Percentiles rank a stretch among this genome's conserved stretches.
Conservation (phyloP, 2,888 invertebrate species). For the Dinocampus coccinellae region DNA sequence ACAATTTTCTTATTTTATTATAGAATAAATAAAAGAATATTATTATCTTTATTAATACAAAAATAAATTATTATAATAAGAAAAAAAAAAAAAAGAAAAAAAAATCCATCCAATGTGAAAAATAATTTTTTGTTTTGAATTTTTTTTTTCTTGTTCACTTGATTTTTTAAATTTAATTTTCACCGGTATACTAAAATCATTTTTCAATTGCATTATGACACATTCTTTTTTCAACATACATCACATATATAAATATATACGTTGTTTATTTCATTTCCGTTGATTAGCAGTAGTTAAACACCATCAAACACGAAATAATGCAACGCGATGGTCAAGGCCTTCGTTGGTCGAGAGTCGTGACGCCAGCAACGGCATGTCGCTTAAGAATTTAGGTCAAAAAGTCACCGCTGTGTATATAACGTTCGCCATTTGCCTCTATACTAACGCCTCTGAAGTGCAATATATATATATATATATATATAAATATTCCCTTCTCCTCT, state of each 20-base stretch:
- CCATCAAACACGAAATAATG: constrained; percentile 17
- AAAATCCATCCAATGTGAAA: no score
- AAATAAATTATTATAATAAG: no score
- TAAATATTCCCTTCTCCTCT: constrained; percentile 16
- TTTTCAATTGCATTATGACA: neutral
- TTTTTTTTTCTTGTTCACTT: neutral
- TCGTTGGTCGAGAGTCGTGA: constrained; percentile 48
- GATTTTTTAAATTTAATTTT: neutral
- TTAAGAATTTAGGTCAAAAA: constrained; percentile 68
- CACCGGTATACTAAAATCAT: neutral
- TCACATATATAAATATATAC: neutral
- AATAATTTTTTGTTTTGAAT: no score
- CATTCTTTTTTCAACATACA: neutral
- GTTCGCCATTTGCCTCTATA: constrained; percentile 50
- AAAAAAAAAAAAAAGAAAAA: no score
- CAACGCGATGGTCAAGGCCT: constrained; percentile 64
- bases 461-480: constrained; percentile 20
- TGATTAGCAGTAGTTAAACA: constrained; percentile 6
- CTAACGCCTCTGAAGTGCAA: constrained; percentile 24
- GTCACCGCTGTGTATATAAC: constrained; percentile 58
- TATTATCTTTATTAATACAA: no score
- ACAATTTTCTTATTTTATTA: no score
- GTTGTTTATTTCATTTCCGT: neutral
- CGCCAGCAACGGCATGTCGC: constrained; percentile 52
- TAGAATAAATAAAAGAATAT: no score